Conservation (phyloP, 1,140 invertebrate genomes). For the Drosophila subpulchrella region DNA sequence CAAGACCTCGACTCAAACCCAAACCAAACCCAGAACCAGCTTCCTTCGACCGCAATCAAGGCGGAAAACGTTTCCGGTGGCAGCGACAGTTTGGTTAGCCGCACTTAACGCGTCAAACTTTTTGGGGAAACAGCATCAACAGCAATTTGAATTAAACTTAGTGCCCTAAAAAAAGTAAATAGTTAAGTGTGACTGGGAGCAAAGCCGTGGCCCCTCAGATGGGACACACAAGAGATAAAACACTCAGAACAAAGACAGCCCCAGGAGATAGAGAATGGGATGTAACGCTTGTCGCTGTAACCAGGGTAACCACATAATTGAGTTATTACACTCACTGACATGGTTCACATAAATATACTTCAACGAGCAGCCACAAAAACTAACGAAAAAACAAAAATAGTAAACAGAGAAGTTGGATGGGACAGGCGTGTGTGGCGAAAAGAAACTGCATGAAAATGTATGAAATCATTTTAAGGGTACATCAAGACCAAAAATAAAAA, state of each 20-base stretch:
- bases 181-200: neutral
- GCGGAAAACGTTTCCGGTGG: conserved; percentile 22
- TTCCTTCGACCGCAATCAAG: conserved; percentile 54
- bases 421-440: conserved; percentile 7
- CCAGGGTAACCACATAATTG: conserved; percentile 71
- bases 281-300: conserved; percentile 56
- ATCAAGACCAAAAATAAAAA: conserved; percentile 18
- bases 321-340: conserved; percentile 64
- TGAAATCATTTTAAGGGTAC: conserved; percentile 28
- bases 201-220: neutral
- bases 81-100: conserved; percentile 58
- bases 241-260: conserved; percentile 14
- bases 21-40: neutral
- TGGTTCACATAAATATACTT: conserved; percentile 37
- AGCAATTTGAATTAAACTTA: conserved; percentile 61
- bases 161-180: neutral
- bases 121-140: conserved; percentile 10
- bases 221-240: conserved; percentile 18
- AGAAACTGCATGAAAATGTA: conserved; percentile 40
- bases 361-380: conserved; percentile 37
- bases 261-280: conserved; percentile 11
- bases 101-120: conserved; percentile 30
- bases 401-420: conserved; percentile 19
- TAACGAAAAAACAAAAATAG: conserved; percentile 20
- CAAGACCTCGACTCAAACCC: conserved; percentile 4